phyloP scores from a whole-genome alignment of 2,113 vertebrate genomes.

The Plecotus auritus region DNA sequence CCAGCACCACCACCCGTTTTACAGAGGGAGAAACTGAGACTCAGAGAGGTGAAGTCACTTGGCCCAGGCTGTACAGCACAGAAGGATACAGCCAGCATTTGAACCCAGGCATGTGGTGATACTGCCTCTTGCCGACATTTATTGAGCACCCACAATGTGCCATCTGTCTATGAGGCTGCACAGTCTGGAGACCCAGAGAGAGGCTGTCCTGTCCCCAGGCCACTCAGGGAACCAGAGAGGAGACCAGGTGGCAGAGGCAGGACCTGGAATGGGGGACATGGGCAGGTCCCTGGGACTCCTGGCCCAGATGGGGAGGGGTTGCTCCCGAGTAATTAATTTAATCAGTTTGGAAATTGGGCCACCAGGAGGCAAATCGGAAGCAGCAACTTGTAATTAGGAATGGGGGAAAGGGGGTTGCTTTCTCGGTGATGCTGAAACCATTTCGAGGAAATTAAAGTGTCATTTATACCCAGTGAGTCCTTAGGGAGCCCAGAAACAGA shows the following conservation, averaged over 20 bases:
- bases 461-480: background rate
- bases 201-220: background rate
- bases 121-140: background rate
- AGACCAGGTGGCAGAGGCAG: background rate
- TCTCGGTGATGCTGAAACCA: background rate
- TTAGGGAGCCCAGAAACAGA: background rate
- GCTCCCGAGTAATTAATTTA: constrained; percentile 60
- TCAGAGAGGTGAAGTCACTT: background rate
- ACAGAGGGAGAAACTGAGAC: background rate
- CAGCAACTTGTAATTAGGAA: constrained; percentile 27
- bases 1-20: background rate
- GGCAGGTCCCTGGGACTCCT: background rate
- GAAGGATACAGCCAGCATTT: rapidly evolving
- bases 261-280: background rate
- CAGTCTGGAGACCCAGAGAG: background rate
- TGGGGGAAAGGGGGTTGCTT: background rate
- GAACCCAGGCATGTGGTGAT: background rate
- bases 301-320: background rate
- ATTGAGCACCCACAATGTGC: rapidly evolving
- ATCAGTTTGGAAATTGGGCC: constrained; percentile 61
- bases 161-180: background rate
- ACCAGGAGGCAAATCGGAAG: constrained; percentile 5
- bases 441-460: constrained; percentile 51
- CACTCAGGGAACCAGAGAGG: background rate
- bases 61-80: background rate